These are phyloP conservation scores for Chymomyza procnemis DNA, from an alignment of 2,888 invertebrate species.

Conservation along the genomic window DNA sequence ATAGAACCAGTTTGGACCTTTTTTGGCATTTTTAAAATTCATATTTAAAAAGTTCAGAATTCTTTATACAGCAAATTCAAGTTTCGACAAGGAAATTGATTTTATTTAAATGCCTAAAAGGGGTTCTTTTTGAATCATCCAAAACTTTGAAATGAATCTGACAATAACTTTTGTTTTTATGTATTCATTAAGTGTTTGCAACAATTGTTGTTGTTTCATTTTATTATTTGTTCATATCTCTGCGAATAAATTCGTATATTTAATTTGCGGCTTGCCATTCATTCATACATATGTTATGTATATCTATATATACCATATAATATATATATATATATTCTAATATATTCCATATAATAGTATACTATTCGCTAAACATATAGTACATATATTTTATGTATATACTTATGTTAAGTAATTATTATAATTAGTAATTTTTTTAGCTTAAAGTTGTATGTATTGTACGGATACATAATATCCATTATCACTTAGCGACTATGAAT, in stretches of 20 bases:
- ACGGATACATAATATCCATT: constrained; percentile 48
- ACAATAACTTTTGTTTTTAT: background rate
- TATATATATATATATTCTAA: constrained; percentile 18
- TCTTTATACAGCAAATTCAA: too few species aligned
- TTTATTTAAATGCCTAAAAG: too few species aligned
- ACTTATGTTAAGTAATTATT: constrained; percentile 30
- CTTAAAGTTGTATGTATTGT: constrained; percentile 64
- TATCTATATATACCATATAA: constrained; percentile 14
- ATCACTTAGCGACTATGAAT: constrained; percentile 65
- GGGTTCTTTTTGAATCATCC: too few species aligned
- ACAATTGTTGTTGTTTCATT: constrained; percentile 21
- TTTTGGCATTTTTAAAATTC: too few species aligned
- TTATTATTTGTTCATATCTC: constrained; percentile 44
- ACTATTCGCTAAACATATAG: constrained; percentile 41
- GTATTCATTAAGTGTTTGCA: background rate
- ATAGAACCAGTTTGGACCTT: too few species aligned
- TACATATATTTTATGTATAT: constrained; percentile 7
- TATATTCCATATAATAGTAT: constrained; percentile 44
- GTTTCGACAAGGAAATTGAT: too few species aligned
- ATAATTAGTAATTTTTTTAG: constrained; percentile 48
- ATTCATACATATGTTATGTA: constrained; percentile 24
- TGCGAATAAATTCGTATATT: constrained; percentile 73
- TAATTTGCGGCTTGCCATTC: constrained; percentile 56
- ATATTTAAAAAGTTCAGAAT: too few species aligned
- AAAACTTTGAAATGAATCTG: too few species aligned